phyloP scores from a whole-genome alignment of 2,113 vertebrate species.

The Dicaeum eximium region DNA sequence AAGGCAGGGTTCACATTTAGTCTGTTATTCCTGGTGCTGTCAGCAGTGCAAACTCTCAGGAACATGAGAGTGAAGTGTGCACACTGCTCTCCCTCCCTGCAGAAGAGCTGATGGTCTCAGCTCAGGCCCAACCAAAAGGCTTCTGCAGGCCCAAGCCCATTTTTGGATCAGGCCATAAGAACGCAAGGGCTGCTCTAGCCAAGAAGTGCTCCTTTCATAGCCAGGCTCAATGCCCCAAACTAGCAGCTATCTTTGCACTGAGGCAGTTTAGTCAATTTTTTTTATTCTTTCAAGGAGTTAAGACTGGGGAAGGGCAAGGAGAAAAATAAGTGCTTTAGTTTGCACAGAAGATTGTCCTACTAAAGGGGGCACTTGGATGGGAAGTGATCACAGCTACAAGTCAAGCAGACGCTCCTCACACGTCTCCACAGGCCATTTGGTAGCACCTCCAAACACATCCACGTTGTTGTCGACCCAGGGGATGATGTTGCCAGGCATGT shows the following conservation, averaged over 20 bases:
- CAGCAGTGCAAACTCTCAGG: neutral
- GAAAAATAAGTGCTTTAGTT: slow-evolving; percentile 37
- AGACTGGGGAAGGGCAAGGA: neutral
- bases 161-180: neutral
- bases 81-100: neutral
- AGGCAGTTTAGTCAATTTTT: neutral
- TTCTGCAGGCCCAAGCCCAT: neutral
- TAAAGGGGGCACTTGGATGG: slow-evolving; percentile 37
- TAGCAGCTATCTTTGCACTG: neutral
- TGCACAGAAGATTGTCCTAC: slow-evolving; percentile 57
- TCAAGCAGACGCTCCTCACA: slow-evolving; percentile 93
- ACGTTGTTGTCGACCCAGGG: slow-evolving; percentile 95
- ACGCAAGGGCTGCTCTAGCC: neutral
- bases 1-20: neutral
- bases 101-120: neutral
- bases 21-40: neutral
- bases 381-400: slow-evolving; percentile 76
- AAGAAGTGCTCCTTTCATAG: neutral
- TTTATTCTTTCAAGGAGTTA: neutral
- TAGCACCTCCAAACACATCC: slow-evolving; percentile 91
- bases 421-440: slow-evolving; percentile 90
- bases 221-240: neutral
- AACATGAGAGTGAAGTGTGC: neutral
- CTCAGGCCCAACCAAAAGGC: neutral
- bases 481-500: slow-evolving; percentile 96